A percentile compares a stretch with the other conserved stretches of the same genome.
Conservation (phyloP, 2,888 invertebrate species). For the Philereme vetulata region DNA sequence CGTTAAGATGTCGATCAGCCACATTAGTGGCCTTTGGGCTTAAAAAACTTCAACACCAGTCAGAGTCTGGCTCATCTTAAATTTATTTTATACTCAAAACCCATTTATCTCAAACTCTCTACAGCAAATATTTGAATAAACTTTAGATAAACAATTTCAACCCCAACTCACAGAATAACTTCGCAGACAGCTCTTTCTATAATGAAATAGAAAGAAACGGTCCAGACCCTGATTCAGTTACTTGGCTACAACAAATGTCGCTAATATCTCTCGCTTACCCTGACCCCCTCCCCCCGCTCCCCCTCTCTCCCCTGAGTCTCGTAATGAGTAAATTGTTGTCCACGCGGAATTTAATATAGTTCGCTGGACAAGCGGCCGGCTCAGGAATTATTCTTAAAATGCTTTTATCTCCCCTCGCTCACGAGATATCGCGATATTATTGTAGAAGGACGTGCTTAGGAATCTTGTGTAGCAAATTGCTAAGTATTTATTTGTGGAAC, state of each 20-base stretch:
- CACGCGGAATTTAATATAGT: constrained; percentile 53
- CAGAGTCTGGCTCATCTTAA: no score
- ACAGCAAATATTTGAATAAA: no score
- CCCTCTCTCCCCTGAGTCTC: constrained; percentile 13
- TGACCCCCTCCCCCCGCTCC: constrained; percentile 7
- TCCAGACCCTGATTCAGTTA: neutral
- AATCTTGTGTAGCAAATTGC: neutral
- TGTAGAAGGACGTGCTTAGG: neutral
- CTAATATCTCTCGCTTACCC: constrained; percentile 25
- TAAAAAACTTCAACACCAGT: no score
- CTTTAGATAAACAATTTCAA: neutral
- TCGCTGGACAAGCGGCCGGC: constrained; percentile 25
- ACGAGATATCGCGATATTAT: constrained; percentile 8
- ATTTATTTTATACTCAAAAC: no score
- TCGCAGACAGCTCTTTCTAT: constrained; percentile 4
- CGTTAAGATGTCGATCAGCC: no score
- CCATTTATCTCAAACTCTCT: no score
- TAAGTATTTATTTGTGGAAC: neutral
- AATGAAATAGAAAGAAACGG: constrained; percentile 12
- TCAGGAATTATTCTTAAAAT: constrained; percentile 26
- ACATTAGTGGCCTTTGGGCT: no score
- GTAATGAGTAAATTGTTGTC: constrained; percentile 49
- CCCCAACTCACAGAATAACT: constrained; percentile 5
- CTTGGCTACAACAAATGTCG: constrained; percentile 33
- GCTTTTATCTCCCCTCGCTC: constrained; percentile 23